These are phyloP conservation scores for Anodontia alba DNA, from an alignment of 2,888 invertebrate genomes.

Conservation along the genomic window DNA sequence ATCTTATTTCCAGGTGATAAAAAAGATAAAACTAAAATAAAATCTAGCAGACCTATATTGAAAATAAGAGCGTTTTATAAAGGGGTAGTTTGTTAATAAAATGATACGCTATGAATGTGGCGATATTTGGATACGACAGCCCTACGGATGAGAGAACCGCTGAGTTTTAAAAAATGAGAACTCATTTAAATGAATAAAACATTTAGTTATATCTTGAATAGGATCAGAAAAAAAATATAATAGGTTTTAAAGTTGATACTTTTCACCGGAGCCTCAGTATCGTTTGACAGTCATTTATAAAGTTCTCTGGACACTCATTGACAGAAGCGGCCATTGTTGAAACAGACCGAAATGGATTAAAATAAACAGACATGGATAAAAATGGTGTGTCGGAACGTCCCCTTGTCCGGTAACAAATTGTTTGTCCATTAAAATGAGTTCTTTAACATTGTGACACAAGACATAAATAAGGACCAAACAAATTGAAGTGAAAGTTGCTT, in stretches of 20 bases:
- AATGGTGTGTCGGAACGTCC: neutral
- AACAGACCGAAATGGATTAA: slow-evolving; percentile 7
- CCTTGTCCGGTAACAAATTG: slow-evolving; percentile 10
- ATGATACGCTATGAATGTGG: neutral
- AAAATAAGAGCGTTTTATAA: neutral
- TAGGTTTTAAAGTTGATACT: slow-evolving; percentile 20
- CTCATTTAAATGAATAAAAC: slow-evolving; percentile 18
- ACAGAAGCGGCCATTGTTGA: slow-evolving; percentile 6
- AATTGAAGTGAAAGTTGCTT: slow-evolving; percentile 1
- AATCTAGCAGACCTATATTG: neutral
- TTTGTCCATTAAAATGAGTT: neutral
- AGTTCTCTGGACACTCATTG: neutral
- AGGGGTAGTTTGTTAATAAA: neutral
- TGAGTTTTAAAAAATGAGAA: neutral
- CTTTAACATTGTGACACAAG: slow-evolving; percentile 11
- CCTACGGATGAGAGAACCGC: neutral
- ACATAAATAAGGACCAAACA: neutral
- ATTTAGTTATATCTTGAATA: slow-evolving; percentile 3
- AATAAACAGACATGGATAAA: slow-evolving; percentile 8
- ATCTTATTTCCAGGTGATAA: slow-evolving; percentile 1
- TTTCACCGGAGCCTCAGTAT: neutral
- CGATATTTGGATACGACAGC: neutral
- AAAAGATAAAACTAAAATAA: neutral
- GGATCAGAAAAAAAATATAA: neutral
- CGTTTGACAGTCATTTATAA: slow-evolving; percentile 3